Percentiles rank a stretch among this genome's conserved stretches.
Evolutionary conservation across 2,888 invertebrate genomes (phyloP).

Genomic region (Drosophila ezoana): DNA sequence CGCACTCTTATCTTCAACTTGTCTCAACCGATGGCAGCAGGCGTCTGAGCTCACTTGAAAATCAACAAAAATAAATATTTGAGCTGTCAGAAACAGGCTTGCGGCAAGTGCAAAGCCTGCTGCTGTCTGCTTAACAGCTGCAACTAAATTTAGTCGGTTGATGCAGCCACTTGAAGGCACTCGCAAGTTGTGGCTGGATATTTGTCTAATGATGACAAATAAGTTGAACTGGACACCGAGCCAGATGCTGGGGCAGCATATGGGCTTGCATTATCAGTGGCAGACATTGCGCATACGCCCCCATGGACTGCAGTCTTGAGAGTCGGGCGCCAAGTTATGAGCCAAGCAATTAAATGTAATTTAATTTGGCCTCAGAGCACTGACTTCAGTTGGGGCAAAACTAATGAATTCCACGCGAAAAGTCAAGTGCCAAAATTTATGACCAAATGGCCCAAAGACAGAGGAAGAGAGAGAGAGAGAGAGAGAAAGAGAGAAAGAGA

Average conservation of each 20-base stretch:
- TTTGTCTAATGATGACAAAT: conserved; percentile 74
- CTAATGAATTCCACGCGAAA: conserved; percentile 79
- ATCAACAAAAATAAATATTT: conserved; percentile 65
- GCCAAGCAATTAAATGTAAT: conserved; percentile 76
- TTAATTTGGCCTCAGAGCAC: conserved; percentile 67
- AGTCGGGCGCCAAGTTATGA: conserved; percentile 58
- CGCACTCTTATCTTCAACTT: conserved; percentile 12
- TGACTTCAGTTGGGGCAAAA: conserved; percentile 54
- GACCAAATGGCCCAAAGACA: conserved; percentile 37
- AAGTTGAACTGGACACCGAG: conserved; percentile 28
- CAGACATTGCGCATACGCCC: conserved; percentile 38
- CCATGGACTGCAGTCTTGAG: conserved; percentile 11
- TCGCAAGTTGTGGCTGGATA: conserved; percentile 44
- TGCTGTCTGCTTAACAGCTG: conserved; percentile 27
- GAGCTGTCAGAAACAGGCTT: conserved; percentile 61
- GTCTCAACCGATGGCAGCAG: conserved; percentile 42
- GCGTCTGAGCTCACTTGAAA: conserved; percentile 63
- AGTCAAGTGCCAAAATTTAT: conserved; percentile 75
- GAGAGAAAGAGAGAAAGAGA: neutral
- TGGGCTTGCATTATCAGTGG: conserved; percentile 43
- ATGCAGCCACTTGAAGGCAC: conserved; percentile 8
- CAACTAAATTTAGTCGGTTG: conserved; percentile 46
- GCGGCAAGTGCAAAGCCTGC: conserved; percentile 11
- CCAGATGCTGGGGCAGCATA: conserved; percentile 9
- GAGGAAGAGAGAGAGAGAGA: neutral